Percentiles rank a stretch among this genome's conserved stretches.
phyloP scores from a whole-genome alignment of 2,797 vertebrate genomes.

The Fringilla coelebs region DNA sequence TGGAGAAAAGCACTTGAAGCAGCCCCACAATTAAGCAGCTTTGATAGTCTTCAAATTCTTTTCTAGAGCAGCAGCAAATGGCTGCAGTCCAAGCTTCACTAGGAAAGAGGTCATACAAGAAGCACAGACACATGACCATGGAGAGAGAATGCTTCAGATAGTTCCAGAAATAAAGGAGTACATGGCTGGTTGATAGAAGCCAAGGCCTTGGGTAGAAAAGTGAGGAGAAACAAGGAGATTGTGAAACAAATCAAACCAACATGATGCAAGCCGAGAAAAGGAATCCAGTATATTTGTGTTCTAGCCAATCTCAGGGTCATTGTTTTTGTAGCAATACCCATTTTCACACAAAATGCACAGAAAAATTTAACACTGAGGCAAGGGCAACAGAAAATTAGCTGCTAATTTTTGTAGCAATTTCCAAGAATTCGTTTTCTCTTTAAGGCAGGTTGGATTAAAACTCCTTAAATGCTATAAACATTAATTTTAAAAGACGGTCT shows the following conservation, averaged over 20 bases:
- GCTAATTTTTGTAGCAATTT: not conserved
- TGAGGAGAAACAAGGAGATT: not conserved
- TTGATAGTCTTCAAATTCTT: not conserved
- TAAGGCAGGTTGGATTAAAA: slow-evolving; percentile 61
- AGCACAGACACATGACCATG: not conserved
- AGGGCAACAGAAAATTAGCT: not conserved
- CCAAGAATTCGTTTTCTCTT: slow-evolving; percentile 65
- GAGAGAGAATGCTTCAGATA: not conserved
- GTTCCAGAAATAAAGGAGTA: not conserved
- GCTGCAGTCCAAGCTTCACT: not conserved
- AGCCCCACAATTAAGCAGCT: not conserved
- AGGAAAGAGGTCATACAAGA: not conserved
- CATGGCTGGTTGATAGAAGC: not conserved
- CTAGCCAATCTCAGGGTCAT: not conserved
- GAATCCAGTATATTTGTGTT: not conserved
- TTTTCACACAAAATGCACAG: not conserved
- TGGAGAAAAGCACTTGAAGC: not conserved
- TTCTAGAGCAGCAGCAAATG: not conserved
- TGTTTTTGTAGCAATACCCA: not conserved
- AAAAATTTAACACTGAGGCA: not conserved
- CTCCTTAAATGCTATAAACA: slow-evolving; percentile 50
- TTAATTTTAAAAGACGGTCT: slow-evolving; percentile 75
- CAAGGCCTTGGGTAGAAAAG: not conserved
- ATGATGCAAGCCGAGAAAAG: not conserved
- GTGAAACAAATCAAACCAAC: not conserved